Base-by-base conservation (phyloP, 1,140 invertebrate species). In the Carposina sasakii region DNA sequence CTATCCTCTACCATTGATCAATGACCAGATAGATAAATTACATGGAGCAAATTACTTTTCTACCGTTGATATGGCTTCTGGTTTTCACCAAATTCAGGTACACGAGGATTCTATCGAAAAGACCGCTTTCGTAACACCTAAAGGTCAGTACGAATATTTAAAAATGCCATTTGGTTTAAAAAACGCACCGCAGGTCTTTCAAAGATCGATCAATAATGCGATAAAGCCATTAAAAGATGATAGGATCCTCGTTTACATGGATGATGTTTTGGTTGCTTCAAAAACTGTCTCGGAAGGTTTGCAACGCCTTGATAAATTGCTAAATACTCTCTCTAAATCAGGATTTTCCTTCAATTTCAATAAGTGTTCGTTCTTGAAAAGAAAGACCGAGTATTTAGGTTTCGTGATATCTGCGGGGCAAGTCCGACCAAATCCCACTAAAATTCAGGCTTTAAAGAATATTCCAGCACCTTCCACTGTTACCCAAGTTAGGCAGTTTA, bases 1-100 rank as follows among this genome's bases (percentile, higher is more conserved):
- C 9, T 88, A 73, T 50, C 87, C 87, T 0, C 45, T 90, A 2
- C 88, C 87, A 0, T 28, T 73, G 3, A 86, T 88, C 10, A 74
- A 76, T 26, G 84, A 87, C 17, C 64, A 66, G 12, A 54, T 89
- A 9, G 70, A 84, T 53, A 26, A 52, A n/a, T 49, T 60, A 8
- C 12, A 31, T 9, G 44, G 44, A 12, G 47, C 36, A 36, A 48
- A 52, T 48, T 60, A 44, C 50, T 57, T 49, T 50, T 36, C 28
- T n/a, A 30, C 15, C 21, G 20, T 87, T 1, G 81, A 87, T 54
- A 40, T 84, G 8, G 49, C 49, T 0, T 65, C 55, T 23, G 85
- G 85, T 0, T 87, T 81, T 51, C 84, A 72, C 57, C 83, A 88
- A 48, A 66, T 88, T 9, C 52, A 57, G 10, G 26, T 76, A 1